Conservation (phyloP, 1,140 invertebrate species). For the Drosophila elegans region DNA sequence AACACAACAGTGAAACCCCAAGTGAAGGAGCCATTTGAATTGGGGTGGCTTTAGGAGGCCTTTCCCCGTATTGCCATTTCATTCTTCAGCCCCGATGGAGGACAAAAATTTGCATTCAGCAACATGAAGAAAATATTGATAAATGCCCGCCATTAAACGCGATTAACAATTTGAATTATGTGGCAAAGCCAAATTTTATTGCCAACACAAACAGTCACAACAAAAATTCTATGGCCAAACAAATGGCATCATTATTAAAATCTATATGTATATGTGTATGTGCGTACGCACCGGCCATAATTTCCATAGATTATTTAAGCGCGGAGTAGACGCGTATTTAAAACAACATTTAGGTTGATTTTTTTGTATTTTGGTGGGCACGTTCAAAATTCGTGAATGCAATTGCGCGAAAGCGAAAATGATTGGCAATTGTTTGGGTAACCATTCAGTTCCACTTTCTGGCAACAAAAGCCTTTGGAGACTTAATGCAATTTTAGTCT, state of each 20-base stretch:
- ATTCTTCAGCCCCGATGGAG: not conserved
- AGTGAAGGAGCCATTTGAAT: conserved; percentile 30
- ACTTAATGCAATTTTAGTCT: conserved; percentile 81
- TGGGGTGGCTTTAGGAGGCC: conserved; percentile 37
- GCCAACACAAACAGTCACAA: conserved; percentile 56
- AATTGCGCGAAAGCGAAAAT: conserved; percentile 78
- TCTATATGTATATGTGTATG: conserved; percentile 45
- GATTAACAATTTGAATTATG: conserved; percentile 83
- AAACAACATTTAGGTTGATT: conserved; percentile 61
- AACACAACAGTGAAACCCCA: conserved; percentile 53
- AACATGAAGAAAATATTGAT: conserved; percentile 73
- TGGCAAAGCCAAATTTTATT: conserved; percentile 83
- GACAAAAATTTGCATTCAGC: conserved; percentile 52
- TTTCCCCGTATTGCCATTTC: not conserved
- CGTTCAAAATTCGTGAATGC: conserved; percentile 70
- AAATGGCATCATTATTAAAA: conserved; percentile 82
- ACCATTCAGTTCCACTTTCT: conserved; percentile 23
- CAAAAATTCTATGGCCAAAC: conserved; percentile 76
- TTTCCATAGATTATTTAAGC: conserved; percentile 51
- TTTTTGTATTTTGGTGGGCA: conserved; percentile 22
- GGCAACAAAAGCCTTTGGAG: conserved; percentile 59
- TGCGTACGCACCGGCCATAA: conserved; percentile 56
- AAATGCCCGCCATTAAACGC: conserved; percentile 82
- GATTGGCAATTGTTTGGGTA: conserved; percentile 76
- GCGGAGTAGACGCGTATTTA: conserved; percentile 36